Evolutionary conservation across 2,888 invertebrate genomes (phyloP).

Genomic region (Encarsia formosa): DNA sequence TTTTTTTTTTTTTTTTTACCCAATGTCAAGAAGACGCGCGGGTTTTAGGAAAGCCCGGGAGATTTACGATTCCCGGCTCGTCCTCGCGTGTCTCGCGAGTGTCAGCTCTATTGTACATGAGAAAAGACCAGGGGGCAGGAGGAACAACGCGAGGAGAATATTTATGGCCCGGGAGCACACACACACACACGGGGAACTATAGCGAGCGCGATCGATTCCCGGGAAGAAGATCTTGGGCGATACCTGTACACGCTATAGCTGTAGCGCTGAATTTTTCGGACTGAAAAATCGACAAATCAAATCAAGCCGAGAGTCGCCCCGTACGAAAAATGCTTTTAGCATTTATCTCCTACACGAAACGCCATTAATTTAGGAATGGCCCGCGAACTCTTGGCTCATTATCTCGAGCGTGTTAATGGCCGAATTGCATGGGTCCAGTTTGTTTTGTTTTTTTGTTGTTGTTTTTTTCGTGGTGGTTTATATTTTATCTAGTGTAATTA

Average conservation of each 20-base stretch:
- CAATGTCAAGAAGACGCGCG: no score
- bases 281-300: constrained; percentile 8
- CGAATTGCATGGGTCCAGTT: no score
- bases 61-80: constrained; percentile 27
- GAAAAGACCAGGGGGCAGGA: constrained; percentile 13
- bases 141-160: no score
- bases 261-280: no score
- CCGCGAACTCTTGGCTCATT: no score
- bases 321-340: constrained; percentile 40
- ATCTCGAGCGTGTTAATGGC: no score
- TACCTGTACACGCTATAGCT: constrained; percentile 14
- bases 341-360: constrained; percentile 37
- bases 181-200: constrained; percentile 12
- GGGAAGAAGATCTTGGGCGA: constrained; percentile 32
- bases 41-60: no score
- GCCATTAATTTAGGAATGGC: constrained; percentile 40
- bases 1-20: no score
- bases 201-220: constrained; percentile 30
- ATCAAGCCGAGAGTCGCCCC: constrained; percentile 1
- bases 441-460: no score
- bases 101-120: constrained; percentile 26
- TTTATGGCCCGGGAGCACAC: constrained; percentile 21
- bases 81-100: constrained; percentile 30
- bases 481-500: no score
- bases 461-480: no score